Evolutionary conservation across 2,888 invertebrate species (phyloP), one percentile per base, ranked within the genome.

Genomic region (Caenorhabditis imperialis): DNA sequence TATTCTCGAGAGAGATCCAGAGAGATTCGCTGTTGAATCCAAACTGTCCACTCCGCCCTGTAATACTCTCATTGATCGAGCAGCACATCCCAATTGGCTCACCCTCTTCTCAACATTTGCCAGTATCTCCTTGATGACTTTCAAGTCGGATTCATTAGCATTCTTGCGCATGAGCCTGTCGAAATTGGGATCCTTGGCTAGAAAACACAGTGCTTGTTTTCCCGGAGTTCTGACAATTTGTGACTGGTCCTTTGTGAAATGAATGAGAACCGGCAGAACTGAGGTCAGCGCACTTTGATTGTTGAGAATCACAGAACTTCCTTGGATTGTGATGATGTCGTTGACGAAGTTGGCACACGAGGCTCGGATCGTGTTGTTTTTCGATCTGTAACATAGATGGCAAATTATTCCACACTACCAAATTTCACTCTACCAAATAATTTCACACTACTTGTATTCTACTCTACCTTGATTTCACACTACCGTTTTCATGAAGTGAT

Each of bases 311-410:
- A 1, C 95, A 94, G 80, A 93, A 90, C 67, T 92, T 92, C 84
- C 92, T 92, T 47, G 93, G 92, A 27, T 94, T 90, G 55, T 92
- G 90, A 45, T 92, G 91, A 57, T 96, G 88, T 58, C 95, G 91
- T 85, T 93, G 2, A 80, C 75, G 20, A 78, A 78, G 7, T 48
- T 92, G 0, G 94, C 93, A 0, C 94, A 92, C 7, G 94, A 92
- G 47, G 94, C 93, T 27, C 96, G 91, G 4, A 97, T 95, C 5
- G 93, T 91, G 0, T 93, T 93, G 88, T 95, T 96, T 81, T 94
- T 94, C 89, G 97, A 96, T 47, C 90, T 90, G 81, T 20, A 77
- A 60, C 1, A 16, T 14, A 14, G 16, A 12, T 33, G 0, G n/a
- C 22, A n/a, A n/a, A n/a, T n/a, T n/a, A n/a, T n/a, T n/a, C n/a